These are phyloP conservation scores for Axis porcinus DNA, from an alignment of 2,113 vertebrate genomes.

Conservation along the genomic window DNA sequence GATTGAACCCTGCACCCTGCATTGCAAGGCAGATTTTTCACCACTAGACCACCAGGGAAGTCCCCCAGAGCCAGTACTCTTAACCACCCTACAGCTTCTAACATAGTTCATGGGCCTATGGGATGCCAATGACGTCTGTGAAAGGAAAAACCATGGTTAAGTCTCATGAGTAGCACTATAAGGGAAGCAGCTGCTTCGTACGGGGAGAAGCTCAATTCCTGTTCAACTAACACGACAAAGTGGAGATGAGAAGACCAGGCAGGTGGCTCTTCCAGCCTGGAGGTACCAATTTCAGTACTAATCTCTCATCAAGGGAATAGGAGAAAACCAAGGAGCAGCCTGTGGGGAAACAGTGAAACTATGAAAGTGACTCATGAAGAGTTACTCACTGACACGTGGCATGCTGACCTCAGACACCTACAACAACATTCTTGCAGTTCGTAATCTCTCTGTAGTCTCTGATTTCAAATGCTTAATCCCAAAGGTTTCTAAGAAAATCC, in stretches of 20 bases:
- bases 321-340: background rate
- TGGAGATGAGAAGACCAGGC: background rate
- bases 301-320: background rate
- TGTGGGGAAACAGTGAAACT: background rate
- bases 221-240: background rate
- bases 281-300: background rate
- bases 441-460: background rate
- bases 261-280: background rate
- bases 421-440: background rate
- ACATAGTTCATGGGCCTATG: background rate
- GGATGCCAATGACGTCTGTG: background rate
- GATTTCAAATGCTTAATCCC: background rate
- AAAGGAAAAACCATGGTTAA: background rate
- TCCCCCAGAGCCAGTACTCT: background rate
- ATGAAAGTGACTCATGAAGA: background rate
- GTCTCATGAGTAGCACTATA: background rate
- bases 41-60: background rate
- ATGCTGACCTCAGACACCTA: background rate
- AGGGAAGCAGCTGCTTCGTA: background rate
- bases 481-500: constrained; percentile 40
- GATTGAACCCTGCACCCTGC: background rate
- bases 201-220: background rate
- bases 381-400: background rate
- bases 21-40: background rate
- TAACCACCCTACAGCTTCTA: background rate